phyloP scores from a whole-genome alignment of 2,113 vertebrate genomes.

The Esox niger region DNA sequence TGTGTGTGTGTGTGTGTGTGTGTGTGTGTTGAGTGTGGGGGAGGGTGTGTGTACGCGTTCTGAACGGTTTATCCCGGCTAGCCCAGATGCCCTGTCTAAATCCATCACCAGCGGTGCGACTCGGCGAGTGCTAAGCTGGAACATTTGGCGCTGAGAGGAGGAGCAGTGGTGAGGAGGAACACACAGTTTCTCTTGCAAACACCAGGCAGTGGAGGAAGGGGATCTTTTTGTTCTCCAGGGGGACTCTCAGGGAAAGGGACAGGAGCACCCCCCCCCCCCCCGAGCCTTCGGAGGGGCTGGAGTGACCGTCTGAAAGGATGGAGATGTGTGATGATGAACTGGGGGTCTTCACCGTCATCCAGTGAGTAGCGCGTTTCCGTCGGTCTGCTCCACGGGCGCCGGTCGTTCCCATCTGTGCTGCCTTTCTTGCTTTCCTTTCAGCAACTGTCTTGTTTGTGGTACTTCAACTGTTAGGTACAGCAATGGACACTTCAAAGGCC shows the following conservation, averaged over 20 bases:
- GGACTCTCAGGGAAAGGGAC: constrained; percentile 33
- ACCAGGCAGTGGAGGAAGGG: constrained; percentile 49
- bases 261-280: constrained; percentile 47
- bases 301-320: constrained; percentile 59
- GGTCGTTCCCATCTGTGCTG: background rate
- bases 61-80: constrained; percentile 48
- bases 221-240: too few relatives aligned
- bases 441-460: background rate
- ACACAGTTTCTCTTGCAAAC: constrained; percentile 23
- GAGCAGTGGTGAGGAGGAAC: constrained; percentile 35
- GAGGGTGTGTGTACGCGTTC: constrained; percentile 33
- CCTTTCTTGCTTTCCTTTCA: background rate
- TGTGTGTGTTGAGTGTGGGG: constrained; percentile 4
- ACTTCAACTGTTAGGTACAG: background rate
- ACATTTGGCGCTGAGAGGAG: constrained; percentile 63
- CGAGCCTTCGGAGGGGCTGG: constrained; percentile 40
- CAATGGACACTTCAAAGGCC: background rate
- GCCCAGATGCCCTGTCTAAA: constrained; percentile 60
- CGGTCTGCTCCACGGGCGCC: background rate
- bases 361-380: constrained; percentile 66
- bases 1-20: background rate
- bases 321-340: constrained; percentile 66
- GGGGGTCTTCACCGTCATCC: constrained; percentile 75
- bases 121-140: constrained; percentile 58
- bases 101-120: constrained; percentile 55